A percentile compares a stretch with the other conserved stretches of the same genome.
Conservation (phyloP, 2,888 invertebrate species). For the Mesorhabditis sp. region DNA sequence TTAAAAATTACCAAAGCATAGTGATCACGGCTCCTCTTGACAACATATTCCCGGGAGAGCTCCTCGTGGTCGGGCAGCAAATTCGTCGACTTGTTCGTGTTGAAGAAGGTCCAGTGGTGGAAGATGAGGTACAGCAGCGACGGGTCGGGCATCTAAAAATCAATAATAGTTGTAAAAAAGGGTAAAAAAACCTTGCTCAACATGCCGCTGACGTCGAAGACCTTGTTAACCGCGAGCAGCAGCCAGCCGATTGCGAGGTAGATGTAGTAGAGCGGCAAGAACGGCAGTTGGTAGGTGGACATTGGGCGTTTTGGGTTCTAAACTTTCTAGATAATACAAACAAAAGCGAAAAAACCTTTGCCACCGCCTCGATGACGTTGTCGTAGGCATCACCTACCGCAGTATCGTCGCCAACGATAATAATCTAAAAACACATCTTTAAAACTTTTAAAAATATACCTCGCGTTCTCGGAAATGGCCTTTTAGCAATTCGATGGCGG, state of each 20-base stretch:
- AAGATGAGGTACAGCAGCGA: constrained; percentile 45
- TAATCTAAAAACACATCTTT: constrained; percentile 25
- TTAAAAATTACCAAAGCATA: background rate
- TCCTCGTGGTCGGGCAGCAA: constrained; percentile 24
- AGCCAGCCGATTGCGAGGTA: constrained; percentile 23
- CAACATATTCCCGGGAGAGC: background rate
- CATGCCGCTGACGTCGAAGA: constrained; percentile 11
- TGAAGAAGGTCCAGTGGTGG: constrained; percentile 54
- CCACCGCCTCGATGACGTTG: constrained; percentile 27
- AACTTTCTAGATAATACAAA: constrained; percentile 7
- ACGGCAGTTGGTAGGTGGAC: constrained; percentile 22
- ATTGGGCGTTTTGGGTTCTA: constrained; percentile 22
- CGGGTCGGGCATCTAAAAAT: constrained; percentile 39
- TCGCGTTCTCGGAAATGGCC: background rate
- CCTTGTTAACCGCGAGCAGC: constrained; percentile 15
- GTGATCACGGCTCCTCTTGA: background rate
- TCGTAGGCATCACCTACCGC: constrained; percentile 21
- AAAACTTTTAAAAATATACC: constrained; percentile 10
- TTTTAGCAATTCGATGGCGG: constrained; percentile 7
- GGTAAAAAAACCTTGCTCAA: constrained; percentile 3
- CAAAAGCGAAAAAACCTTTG: constrained; percentile 16
- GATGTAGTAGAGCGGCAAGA: constrained; percentile 34
- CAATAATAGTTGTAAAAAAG: background rate
- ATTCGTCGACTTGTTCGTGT: constrained; percentile 35
- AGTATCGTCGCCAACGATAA: constrained; percentile 43